Base-by-base conservation (phyloP, 2,888 invertebrate genomes). In the Siphlonurus alternatus region DNA sequence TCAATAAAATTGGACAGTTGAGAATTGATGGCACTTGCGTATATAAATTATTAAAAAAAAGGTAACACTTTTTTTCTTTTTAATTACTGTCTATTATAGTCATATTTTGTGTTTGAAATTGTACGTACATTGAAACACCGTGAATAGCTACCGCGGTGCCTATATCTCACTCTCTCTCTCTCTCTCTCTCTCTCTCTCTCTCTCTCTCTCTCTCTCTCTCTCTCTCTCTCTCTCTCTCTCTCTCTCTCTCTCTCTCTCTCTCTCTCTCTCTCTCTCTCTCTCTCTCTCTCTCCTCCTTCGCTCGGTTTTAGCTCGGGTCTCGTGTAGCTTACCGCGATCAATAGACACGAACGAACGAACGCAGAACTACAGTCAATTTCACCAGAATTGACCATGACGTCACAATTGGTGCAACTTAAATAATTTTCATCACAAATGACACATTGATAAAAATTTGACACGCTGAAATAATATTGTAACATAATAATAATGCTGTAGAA, bases 151-250 rank as follows among this genome's bases (percentile, higher is more conserved):
- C 65, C 59, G 62, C 56, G 61, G 63, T 62, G 54, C 63, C 10
- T 62, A 61, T 56, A 59, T 63, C 59, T 65, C 65, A 24, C 64
- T 64, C 63, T 63, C 64, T 62, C 59, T 61, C 60, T 59, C 59
- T 66, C 54, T 59, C 63, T 54, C 53, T 63, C 61, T 61, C 63
- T 24, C 59, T 64, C 24, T 63, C 59, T 53, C 53, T 51, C 22
- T 66, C 66, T 63, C 64, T 25, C 61, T 63, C 62, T 62, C 63
- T 23, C 59, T 62, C 61, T 60, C 63, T 53, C 59, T 61, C 63
- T 65, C 53, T 65, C 53, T 64, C 53, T 63, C 53, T 63, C 61
- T 59, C 62, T 54, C 56, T 66, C 23, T 61, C 65, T 25, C 24
- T 61, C 63, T 61, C 54, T 65, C 65, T 61, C 25, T 54, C 61